Evolutionary conservation across 2,797 vertebrate genomes (phyloP).

Genomic region (Oceanodroma leucorhoa): DNA sequence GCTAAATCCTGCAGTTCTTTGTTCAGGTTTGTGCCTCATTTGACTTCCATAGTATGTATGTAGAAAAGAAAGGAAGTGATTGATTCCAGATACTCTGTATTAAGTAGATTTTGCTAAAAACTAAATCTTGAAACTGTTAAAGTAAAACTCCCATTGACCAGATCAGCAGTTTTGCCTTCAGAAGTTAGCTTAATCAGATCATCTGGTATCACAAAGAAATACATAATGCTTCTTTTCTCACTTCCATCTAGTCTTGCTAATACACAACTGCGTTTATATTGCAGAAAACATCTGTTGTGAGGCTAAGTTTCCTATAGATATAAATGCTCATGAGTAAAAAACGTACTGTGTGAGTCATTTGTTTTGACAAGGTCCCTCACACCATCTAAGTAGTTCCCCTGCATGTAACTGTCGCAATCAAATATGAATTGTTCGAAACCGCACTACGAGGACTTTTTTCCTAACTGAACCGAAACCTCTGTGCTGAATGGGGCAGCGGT

Average conservation of each 20-base stretch:
- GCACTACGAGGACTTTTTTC: neutral
- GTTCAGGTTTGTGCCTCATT: neutral
- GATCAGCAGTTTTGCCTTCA: neutral
- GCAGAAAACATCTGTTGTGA: neutral
- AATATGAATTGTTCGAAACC: rapidly evolving
- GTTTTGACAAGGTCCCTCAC: neutral
- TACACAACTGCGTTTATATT: neutral
- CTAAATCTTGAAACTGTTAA: neutral
- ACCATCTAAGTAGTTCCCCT: neutral
- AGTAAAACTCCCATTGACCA: neutral
- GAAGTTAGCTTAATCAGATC: neutral
- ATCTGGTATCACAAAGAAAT: neutral
- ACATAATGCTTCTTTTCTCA: neutral
- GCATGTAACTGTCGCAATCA: neutral
- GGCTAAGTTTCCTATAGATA: neutral
- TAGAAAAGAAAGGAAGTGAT: neutral
- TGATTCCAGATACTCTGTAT: neutral
- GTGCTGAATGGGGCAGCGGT: neutral
- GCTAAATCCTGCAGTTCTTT: neutral
- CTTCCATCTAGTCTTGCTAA: neutral
- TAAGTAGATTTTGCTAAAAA: neutral
- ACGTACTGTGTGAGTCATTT: neutral
- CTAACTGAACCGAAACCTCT: neutral
- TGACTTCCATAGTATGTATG: neutral
- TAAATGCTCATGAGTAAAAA: neutral